Evolutionary conservation across 92 coral and sea anemone genomes (phyloP), one percentile per base, ranked within the genome.

Genomic region (Galaxea fascicularis): DNA sequence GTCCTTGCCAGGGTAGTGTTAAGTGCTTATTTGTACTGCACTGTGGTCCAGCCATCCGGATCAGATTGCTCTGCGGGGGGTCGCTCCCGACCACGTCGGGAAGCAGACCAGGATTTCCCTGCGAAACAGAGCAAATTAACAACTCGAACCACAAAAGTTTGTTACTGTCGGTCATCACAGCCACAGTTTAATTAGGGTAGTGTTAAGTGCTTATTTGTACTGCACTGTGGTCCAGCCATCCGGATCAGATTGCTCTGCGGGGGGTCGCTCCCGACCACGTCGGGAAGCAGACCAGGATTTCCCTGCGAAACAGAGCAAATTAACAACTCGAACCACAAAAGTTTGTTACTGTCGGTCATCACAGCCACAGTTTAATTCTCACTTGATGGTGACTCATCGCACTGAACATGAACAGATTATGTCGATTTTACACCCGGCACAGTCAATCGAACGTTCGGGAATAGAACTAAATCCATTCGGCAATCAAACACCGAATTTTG

Each of bases 141-240:
- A 56, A 71, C 3, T 56, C 16, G 20, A 31, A 65, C 25, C n/a
- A n/a, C 22, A 28, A 22, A 8, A 22, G n/a, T 20, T 62, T 57
- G 8, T 39, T 39, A 44, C 21, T 39, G 58, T 8, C 4, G 52
- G 10, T 81, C 76, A 30, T 39, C 15, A 77, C 77, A n/a, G n/a
- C n/a, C n/a, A n/a, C n/a, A n/a, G n/a, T n/a, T n/a, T n/a, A n/a
- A n/a, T n/a, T 77, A 81, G 77, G 85, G 85, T 54, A 58, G 86
- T 39, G 78, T 39, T 53, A 25, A 21, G 46, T 35, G 27, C 22
- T 91, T 59, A 84, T 22, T 88, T 91, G 79, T 91, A 91, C 76
- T 88, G 95, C n/a, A 91, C 95, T 27, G 92, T 91, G 15, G 92
- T 91, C 95, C 92, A 91, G 21, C 95, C 95, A n/a, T 91, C 95